phyloP scores from a whole-genome alignment of 2,113 vertebrate genomes.

The Crotalus viridis region DNA sequence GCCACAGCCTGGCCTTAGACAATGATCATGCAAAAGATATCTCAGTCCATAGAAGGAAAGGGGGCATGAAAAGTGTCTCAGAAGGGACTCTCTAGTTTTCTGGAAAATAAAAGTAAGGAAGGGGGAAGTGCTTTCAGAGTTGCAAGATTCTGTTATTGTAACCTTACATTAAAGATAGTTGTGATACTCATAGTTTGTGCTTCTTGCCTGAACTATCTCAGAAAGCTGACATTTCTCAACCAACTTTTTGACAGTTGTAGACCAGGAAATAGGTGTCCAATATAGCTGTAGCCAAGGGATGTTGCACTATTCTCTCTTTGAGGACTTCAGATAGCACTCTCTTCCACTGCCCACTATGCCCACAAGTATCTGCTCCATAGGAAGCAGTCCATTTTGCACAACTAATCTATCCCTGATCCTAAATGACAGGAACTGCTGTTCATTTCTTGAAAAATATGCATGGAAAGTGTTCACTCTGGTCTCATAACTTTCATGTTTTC shows the following conservation, averaged over 20 bases:
- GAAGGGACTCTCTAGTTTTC: too few species aligned
- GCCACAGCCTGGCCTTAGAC: too few species aligned
- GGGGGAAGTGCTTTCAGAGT: too few species aligned
- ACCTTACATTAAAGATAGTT: neutral
- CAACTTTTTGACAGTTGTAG: neutral
- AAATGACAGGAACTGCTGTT: neutral
- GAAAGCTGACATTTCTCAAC: neutral
- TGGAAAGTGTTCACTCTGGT: neutral
- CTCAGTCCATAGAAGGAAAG: too few species aligned
- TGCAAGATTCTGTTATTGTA: too few species aligned
- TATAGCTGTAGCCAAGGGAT: neutral
- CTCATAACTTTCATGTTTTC: neutral
- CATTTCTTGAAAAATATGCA: neutral
- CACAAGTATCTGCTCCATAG: neutral
- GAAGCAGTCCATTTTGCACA: neutral
- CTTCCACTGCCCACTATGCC: neutral
- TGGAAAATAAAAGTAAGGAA: too few species aligned
- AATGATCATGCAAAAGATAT: too few species aligned
- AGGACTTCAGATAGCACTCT: neutral
- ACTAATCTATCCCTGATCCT: neutral
- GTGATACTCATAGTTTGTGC: neutral
- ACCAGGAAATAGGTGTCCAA: neutral
- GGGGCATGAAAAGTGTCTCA: too few species aligned
- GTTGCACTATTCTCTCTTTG: neutral
- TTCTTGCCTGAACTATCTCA: neutral